Evolutionary conservation across 2,888 invertebrate genomes (phyloP).

Genomic region (Adela reaumurella): DNA sequence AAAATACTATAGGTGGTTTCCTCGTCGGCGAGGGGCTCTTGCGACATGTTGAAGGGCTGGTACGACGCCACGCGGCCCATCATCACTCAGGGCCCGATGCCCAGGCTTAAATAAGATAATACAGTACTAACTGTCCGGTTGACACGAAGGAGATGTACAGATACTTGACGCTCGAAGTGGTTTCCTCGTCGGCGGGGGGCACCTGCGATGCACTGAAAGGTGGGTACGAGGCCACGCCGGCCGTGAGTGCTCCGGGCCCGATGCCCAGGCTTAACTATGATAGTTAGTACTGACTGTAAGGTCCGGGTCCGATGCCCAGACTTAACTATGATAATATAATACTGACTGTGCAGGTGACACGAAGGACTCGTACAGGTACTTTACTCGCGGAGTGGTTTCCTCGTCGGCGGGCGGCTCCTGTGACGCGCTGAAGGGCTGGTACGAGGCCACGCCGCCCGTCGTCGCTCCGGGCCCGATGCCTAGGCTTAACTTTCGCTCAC

Average conservation of each 20-base stretch:
- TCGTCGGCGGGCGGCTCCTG: constrained; percentile 71
- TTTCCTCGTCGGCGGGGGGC: constrained; percentile 69
- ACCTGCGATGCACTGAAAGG: constrained; percentile 85
- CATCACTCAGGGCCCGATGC: constrained; percentile 47
- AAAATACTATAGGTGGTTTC: too few species aligned
- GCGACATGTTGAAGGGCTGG: constrained; percentile 87
- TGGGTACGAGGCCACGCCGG: constrained; percentile 81
- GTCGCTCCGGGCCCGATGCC: constrained; percentile 49
- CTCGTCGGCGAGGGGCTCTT: constrained; percentile 68
- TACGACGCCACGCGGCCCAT: constrained; percentile 80
- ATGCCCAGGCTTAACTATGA: constrained; percentile 63
- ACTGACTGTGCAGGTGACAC: constrained; percentile 47
- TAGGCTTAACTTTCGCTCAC: constrained; percentile 74
- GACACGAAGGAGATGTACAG: constrained; percentile 55
- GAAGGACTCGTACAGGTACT: constrained; percentile 55
- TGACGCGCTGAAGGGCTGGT: constrained; percentile 88
- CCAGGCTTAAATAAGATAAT: constrained; percentile 64
- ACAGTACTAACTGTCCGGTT: too few species aligned
- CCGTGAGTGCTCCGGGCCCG: constrained; percentile 56
- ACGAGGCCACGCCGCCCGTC: constrained; percentile 76
- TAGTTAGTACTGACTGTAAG: too few species aligned
- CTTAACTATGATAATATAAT: neutral
- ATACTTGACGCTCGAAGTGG: constrained; percentile 60
- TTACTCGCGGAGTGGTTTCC: constrained; percentile 63
- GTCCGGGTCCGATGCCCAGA: too few species aligned